These are phyloP conservation scores for Hormiphora californensis DNA, from an alignment of 37 sponge, comb jelly and placozoan genomes.

Conservation along the genomic window DNA sequence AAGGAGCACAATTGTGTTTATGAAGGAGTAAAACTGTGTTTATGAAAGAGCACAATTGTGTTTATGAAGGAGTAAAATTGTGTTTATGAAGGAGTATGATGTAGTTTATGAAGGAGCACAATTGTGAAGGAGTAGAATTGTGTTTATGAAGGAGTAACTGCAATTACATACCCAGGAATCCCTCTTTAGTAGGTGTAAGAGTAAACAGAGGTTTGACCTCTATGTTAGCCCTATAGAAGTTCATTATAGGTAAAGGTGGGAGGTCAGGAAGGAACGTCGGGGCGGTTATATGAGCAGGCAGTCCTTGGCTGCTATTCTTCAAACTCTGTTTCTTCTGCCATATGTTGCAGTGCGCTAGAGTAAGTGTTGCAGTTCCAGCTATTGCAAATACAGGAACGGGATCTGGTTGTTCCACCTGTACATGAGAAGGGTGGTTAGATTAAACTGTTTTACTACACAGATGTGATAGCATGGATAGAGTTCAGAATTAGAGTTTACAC, in stretches of 20 bases:
- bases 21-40: neutral
- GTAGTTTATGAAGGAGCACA: too few species aligned
- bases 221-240: constrained; percentile 21
- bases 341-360: constrained; percentile 35
- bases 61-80: neutral
- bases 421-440: neutral
- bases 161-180: constrained; percentile 12
- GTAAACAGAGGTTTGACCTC: constrained; percentile 14
- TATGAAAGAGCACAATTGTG: too few species aligned
- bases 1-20: neutral
- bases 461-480: too few species aligned
- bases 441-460: too few species aligned
- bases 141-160: too few species aligned
- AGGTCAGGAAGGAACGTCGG: constrained; percentile 8
- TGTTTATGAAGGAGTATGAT: too few species aligned
- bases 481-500: too few species aligned
- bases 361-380: constrained; percentile 4
- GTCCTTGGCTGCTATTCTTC: neutral
- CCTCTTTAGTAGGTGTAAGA: constrained; percentile 14
- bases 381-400: constrained; percentile 20
- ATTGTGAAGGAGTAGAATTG: too few species aligned
- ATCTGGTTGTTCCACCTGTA: neutral
- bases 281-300: constrained; percentile 30
- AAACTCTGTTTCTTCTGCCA: constrained; percentile 45
- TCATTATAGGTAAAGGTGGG: constrained; percentile 23